phyloP scores from a whole-genome alignment of 2,797 vertebrate genomes.

The Typhlichthys subterraneus region DNA sequence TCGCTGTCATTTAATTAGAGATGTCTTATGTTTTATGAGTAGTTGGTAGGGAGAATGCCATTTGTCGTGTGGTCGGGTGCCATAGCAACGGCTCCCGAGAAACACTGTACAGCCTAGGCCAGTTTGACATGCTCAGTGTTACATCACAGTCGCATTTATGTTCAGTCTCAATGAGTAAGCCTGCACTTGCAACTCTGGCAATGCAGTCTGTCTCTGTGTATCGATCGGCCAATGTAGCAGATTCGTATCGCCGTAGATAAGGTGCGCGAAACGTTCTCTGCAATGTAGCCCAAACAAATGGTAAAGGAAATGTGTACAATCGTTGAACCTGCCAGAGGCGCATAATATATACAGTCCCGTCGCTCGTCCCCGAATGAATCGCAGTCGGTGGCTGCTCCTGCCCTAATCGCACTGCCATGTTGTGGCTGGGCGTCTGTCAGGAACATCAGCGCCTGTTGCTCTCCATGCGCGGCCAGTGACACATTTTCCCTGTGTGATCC shows the following conservation, averaged over 20 bases:
- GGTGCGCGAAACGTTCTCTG: not conserved
- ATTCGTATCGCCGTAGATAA: constrained; percentile 24
- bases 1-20: constrained; percentile 31
- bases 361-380: constrained; percentile 5
- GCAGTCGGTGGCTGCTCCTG: constrained; percentile 34
- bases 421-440: constrained; percentile 64
- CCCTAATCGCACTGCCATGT: constrained; percentile 50
- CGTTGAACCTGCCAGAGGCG: constrained; percentile 21
- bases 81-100: constrained; percentile 85
- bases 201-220: constrained; percentile 55
- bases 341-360: constrained; percentile 26
- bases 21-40: constrained; percentile 60
- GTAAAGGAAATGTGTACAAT: constrained; percentile 15
- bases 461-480: constrained; percentile 49
- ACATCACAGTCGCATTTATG: constrained; percentile 62
- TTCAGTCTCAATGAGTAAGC: constrained; percentile 36
- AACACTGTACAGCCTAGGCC: constrained; percentile 70
- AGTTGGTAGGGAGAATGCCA: constrained; percentile 74
- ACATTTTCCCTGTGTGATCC: constrained; percentile 52
- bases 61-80: constrained; percentile 83
- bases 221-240: constrained; percentile 20
- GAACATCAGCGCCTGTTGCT: constrained; percentile 67
- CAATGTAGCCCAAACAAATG: constrained; percentile 38
- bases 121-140: constrained; percentile 56
- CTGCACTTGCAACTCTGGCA: constrained; percentile 55